Evolutionary conservation across 2,888 invertebrate species (phyloP).

Genomic region (Diabrotica balteata): DNA sequence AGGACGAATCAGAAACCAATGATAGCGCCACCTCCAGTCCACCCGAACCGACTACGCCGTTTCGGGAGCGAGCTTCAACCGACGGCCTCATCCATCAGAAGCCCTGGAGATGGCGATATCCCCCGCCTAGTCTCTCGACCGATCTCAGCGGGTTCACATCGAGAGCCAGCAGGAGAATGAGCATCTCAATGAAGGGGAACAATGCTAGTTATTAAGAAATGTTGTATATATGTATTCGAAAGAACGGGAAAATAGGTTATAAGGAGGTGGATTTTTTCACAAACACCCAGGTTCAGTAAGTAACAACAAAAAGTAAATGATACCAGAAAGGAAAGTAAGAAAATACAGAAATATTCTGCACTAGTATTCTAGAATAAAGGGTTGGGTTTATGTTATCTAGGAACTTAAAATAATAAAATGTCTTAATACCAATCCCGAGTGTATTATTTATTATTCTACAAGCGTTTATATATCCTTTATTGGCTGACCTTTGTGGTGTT

Average conservation of each 20-base stretch:
- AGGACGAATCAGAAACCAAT: conserved; percentile 58
- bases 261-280: not conserved
- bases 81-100: conserved; percentile 71
- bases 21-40: conserved; percentile 55
- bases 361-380: too few relatives aligned
- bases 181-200: conserved; percentile 77
- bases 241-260: not conserved
- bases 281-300: not conserved
- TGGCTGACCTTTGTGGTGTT: too few relatives aligned
- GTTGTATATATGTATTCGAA: not conserved
- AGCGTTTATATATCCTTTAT: too few relatives aligned
- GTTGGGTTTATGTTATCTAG: too few relatives aligned
- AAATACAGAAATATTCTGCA: too few relatives aligned
- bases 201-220: conserved; percentile 61
- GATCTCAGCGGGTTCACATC: conserved; percentile 56
- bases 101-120: conserved; percentile 68
- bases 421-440: too few relatives aligned
- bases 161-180: conserved; percentile 73
- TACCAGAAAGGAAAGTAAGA: too few relatives aligned
- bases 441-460: too few relatives aligned
- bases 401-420: too few relatives aligned
- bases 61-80: conserved; percentile 78
- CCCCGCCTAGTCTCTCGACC: conserved; percentile 56
- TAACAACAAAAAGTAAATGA: too few relatives aligned
- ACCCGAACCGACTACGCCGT: conserved; percentile 61